A percentile compares a stretch with the other conserved stretches of the same genome.
Evolutionary conservation across 2,888 invertebrate species (phyloP).

Genomic region (Pristionchus arcanus): DNA sequence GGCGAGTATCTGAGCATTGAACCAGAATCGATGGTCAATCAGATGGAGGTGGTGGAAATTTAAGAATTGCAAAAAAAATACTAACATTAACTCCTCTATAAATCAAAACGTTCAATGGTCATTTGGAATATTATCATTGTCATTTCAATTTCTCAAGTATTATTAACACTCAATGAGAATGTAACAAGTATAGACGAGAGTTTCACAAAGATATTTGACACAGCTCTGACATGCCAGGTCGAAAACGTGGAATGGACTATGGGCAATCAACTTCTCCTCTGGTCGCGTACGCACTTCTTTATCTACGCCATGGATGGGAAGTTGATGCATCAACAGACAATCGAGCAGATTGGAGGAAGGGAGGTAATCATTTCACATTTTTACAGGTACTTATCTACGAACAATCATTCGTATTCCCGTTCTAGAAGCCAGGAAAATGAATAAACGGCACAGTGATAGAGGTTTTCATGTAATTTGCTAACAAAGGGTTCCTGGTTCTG

Average conservation of each 20-base stretch:
- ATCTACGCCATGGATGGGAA: conserved; percentile 69
- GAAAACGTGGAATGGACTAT: conserved; percentile 81
- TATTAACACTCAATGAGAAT: no score
- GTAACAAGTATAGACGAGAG: no score
- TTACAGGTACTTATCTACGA: no score
- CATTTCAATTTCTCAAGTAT: no score
- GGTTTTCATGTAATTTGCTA: no score
- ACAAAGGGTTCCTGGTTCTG: no score
- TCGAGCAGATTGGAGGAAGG: conserved; percentile 46
- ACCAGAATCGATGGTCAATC: conserved; percentile 87
- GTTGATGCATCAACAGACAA: conserved; percentile 10
- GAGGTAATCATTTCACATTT: conserved; percentile 16
- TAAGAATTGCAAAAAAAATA: background rate
- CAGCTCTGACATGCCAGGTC: background rate
- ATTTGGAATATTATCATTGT: no score
- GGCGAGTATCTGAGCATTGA: conserved; percentile 92
- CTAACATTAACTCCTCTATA: no score
- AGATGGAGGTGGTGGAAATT: conserved; percentile 82
- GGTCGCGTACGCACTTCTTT: conserved; percentile 69
- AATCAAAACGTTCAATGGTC: no score
- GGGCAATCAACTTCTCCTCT: conserved; percentile 64
- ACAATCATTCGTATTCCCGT: no score
- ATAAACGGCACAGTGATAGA: no score
- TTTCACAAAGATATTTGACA: background rate
- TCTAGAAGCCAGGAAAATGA: no score